These are phyloP conservation scores for Polyodon spathula DNA, from an alignment of 2,113 vertebrate genomes.

Conservation along the genomic window DNA sequence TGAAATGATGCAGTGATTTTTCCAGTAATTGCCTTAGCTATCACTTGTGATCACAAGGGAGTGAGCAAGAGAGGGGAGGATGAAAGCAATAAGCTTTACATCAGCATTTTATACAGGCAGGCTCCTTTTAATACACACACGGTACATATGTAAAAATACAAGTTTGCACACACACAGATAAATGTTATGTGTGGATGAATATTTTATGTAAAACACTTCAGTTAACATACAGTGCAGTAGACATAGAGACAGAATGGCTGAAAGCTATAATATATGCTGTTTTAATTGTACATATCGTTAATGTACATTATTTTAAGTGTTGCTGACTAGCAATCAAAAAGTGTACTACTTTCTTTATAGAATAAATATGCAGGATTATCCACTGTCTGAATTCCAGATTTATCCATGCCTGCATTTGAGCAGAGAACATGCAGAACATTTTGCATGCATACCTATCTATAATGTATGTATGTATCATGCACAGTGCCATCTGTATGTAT, in stretches of 20 bases:
- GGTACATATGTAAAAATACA: conserved; percentile 1
- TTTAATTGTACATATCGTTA: too few species aligned
- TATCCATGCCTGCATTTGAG: too few species aligned
- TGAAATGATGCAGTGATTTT: conserved; percentile 61
- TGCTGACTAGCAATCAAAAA: too few species aligned
- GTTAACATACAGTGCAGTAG: conserved; percentile 39
- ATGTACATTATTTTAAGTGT: too few species aligned
- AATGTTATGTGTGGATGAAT: conserved; percentile 39
- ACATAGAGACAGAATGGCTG: conserved; percentile 40
- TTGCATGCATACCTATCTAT: too few species aligned
- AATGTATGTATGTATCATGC: too few species aligned
- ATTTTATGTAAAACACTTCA: conserved; percentile 53
- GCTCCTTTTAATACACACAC: conserved; percentile 33
- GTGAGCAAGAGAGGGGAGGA: conserved; percentile 45
- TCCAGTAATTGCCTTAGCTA: conserved; percentile 73
- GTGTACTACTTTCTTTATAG: too few species aligned
- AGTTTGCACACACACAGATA: conserved; percentile 15
- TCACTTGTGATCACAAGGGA: conserved; percentile 70
- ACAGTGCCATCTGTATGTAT: not conserved
- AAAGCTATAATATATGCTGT: conserved; percentile 1
- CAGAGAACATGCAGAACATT: too few species aligned
- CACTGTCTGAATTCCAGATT: too few species aligned
- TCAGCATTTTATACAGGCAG: conserved; percentile 51
- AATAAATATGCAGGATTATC: too few species aligned
- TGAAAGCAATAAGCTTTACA: conserved; percentile 47